phyloP scores from a whole-genome alignment of 2,888 invertebrate genomes.

The Lissocephala sabroskyi region DNA sequence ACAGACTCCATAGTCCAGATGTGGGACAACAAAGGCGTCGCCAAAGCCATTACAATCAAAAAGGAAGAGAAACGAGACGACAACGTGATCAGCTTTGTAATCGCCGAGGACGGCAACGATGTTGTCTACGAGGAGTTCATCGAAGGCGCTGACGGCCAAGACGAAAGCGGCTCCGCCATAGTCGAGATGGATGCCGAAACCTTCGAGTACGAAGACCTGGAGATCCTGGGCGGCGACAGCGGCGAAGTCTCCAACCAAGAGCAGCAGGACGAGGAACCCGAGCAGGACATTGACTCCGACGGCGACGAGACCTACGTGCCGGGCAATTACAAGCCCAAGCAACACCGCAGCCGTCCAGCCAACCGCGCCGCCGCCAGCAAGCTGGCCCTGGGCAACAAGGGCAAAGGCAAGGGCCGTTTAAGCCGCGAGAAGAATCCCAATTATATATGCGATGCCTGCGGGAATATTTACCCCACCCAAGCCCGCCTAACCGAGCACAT shows the following conservation, averaged over 20 bases:
- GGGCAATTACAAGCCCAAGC: constrained; percentile 10
- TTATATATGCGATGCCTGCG: constrained; percentile 71
- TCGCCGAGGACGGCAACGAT: constrained; percentile 38
- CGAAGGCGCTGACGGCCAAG: no score
- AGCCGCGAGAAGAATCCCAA: constrained; percentile 46
- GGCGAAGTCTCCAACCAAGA: background rate
- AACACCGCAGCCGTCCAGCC: constrained; percentile 17
- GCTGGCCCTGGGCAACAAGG: constrained; percentile 9
- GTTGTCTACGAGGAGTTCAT: constrained; percentile 27
- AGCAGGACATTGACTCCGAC: constrained; percentile 31
- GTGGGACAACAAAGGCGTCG: background rate
- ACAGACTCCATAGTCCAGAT: background rate
- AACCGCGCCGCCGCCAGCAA: background rate
- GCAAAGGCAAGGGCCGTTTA: background rate
- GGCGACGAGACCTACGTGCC: constrained; percentile 24
- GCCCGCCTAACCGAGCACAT: constrained; percentile 70
- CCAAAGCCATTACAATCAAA: background rate
- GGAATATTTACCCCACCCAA: constrained; percentile 69
- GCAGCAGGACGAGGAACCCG: background rate
- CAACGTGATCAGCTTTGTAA: constrained; percentile 33
- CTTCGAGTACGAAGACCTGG: constrained; percentile 39
- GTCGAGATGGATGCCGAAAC: constrained; percentile 6
- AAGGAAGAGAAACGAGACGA: background rate
- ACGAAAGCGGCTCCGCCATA: constrained; percentile 22
- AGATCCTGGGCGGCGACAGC: constrained; percentile 25